Evolutionary conservation across 2,113 vertebrate species (phyloP), one percentile per base, ranked within the genome.

Genomic region (Elachura formosa): DNA sequence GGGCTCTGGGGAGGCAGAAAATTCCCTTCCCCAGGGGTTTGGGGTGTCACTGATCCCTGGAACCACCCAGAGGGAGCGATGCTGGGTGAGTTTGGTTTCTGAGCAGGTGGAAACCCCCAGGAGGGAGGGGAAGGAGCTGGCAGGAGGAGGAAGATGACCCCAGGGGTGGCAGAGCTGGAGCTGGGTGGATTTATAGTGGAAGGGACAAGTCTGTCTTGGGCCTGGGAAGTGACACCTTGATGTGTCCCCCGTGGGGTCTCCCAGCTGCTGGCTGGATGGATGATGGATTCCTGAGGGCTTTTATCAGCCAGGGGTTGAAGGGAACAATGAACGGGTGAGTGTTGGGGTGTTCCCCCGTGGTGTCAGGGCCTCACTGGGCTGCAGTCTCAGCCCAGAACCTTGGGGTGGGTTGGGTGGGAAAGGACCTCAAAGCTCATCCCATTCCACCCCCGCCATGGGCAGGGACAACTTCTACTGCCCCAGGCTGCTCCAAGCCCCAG

Each of bases 1-100:
- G 1, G 40, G 38, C 34, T 22, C 52, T 31, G n/a, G 13, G 13
- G 10, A 34, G 54, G 66, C n/a, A 41, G 22, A 2, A 10, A 25
- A 11, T 4, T 34, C 25, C 56, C 5, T 1, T 6, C 0, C 5
- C 3, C 3, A 0, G 20, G 34, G 54, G 18, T 26, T 45, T 61
- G 19, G 18, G 7, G 82, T 62, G 28, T 54, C 36, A 4, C 33
- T 54, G 0, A 1, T 1, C 51, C 72, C 63, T 51, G 58, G 14
- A 29, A 2, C 68, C 0, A 0, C 5, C 34, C 36, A 10, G 61
- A 14, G 29, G 33, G 38, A 58, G 62, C 49, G 18, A 18, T 52
- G 1, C 40, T 19, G 2, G 1, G 33, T 12, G 68, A 22, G 26
- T 56, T 81, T 40, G 43, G 63, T 24, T 40, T 48, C 55, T 15